phyloP scores from a whole-genome alignment of 2,113 vertebrate genomes.

The Sinosuthora webbiana region DNA sequence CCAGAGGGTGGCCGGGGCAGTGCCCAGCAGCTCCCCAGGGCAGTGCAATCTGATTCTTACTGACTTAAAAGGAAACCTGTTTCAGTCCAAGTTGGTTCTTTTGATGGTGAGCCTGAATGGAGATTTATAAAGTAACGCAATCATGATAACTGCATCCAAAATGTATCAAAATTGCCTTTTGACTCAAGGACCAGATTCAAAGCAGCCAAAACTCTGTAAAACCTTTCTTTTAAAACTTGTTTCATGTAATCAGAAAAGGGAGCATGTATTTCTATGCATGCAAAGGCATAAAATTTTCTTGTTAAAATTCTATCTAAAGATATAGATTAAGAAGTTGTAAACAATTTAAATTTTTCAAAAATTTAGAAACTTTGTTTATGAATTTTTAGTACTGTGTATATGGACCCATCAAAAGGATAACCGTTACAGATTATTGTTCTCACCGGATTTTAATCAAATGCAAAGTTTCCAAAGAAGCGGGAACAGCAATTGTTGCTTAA shows the following conservation, averaged over 20 bases:
- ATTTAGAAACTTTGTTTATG: not conserved
- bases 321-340: not conserved
- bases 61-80: not conserved
- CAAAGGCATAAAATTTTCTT: not conserved
- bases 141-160: not conserved
- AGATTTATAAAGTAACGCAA: not conserved
- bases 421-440: not conserved
- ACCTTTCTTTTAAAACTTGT: not conserved
- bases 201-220: not conserved
- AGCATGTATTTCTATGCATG: not conserved
- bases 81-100: not conserved
- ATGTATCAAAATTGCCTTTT: not conserved
- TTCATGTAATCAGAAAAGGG: not conserved
- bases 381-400: not conserved
- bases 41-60: not conserved
- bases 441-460: not conserved
- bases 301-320: not conserved
- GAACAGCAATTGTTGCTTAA: not conserved
- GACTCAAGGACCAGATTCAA: not conserved
- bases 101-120: not conserved
- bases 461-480: not conserved
- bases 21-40: not conserved
- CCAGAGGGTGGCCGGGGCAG: not conserved
- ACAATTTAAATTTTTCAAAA: not conserved
- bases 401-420: not conserved